Evolutionary conservation across 2,113 vertebrate genomes (phyloP), one percentile per base, ranked within the genome.

Genomic region (Amphilophus citrinellus): DNA sequence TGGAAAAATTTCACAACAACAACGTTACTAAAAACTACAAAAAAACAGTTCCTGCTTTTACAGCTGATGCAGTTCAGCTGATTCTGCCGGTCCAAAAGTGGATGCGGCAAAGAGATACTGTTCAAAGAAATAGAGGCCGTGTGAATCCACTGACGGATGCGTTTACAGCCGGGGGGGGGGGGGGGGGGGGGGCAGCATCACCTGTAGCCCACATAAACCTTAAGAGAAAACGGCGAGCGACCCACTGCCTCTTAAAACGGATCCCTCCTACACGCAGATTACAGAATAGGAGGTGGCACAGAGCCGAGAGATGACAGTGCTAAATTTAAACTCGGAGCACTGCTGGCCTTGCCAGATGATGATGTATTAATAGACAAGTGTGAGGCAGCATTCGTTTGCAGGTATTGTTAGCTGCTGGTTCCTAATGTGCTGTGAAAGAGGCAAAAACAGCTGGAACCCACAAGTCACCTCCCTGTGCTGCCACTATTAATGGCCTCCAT

Each of bases 341-440:
- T 61, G 89, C 86, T 88, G 84, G 84, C 84, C 81, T 87, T 44
- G 77, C 83, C 84, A 24, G 88, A 89, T 92, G 87, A 89, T 79
- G 84, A 83, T 91, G 91, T 95, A 95, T 94, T 94, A 93, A 93
- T 95, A 95, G 94, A 92, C 88, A 84, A 85, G 88, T 91, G 88
- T 91, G 90, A 91, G 84, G 86, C 88, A 80, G 84, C 81, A 66
- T 84, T 93, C 71, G 59, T 83, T 90, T 24, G 56, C 84, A 92
- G 84, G 84, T 89, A 88, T 91, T 83, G 61, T 84, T 86, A 89
- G 80, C 77, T 63, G 65, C 17, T 17, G 30, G 32, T 71, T 79
- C 68, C 75, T 66, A 65, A 63, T 62, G 2, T 50, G 66, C 80
- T 56, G 68, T 39, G 53, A 82, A 76, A 76, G 2, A 13, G 50